phyloP scores from a whole-genome alignment of 30 jellyfish, hydroid and myxozoan species.

The Morbakka virulenta region DNA sequence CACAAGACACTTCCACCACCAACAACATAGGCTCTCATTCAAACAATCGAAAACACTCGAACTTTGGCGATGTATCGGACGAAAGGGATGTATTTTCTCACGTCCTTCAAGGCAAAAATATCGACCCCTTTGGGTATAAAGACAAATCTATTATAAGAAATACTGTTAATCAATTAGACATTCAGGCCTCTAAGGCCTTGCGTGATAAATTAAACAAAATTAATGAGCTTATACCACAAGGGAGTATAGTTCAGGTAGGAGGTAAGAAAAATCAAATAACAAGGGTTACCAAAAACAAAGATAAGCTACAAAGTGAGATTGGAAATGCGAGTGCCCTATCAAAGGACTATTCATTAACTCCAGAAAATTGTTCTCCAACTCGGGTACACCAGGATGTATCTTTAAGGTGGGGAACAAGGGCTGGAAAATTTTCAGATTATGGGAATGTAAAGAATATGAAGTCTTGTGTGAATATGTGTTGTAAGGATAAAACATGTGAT shows the following conservation, averaged over 20 bases:
- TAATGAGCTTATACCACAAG: not conserved
- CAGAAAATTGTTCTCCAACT: slow-evolving; percentile 82
- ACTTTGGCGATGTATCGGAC: slow-evolving; percentile 51
- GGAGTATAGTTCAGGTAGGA: not conserved
- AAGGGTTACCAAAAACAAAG: not conserved
- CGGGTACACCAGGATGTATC: slow-evolving; percentile 82
- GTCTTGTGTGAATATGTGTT: slow-evolving; percentile 88
- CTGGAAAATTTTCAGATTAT: slow-evolving; percentile 95
- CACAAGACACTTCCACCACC: slow-evolving; percentile 8
- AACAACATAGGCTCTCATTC: not conserved
- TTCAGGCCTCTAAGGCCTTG: slow-evolving; percentile 24
- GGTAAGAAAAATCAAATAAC: slow-evolving; percentile 33
- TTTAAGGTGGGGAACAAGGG: slow-evolving; percentile 83
- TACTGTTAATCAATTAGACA: slow-evolving; percentile 14
- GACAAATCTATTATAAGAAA: not conserved
- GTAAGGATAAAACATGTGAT: slow-evolving; percentile 91
- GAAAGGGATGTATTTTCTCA: not conserved
- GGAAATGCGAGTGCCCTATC: not conserved
- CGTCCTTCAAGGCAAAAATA: not conserved
- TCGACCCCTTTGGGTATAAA: not conserved
- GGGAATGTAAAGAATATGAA: slow-evolving; percentile 92
- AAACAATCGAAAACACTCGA: not conserved
- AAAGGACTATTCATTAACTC: slow-evolving; percentile 12
- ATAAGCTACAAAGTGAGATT: not conserved
- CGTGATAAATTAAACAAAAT: slow-evolving; percentile 7